phyloP scores from a whole-genome alignment of 2,797 vertebrate species.

The Sylvilagus floridanus region DNA sequence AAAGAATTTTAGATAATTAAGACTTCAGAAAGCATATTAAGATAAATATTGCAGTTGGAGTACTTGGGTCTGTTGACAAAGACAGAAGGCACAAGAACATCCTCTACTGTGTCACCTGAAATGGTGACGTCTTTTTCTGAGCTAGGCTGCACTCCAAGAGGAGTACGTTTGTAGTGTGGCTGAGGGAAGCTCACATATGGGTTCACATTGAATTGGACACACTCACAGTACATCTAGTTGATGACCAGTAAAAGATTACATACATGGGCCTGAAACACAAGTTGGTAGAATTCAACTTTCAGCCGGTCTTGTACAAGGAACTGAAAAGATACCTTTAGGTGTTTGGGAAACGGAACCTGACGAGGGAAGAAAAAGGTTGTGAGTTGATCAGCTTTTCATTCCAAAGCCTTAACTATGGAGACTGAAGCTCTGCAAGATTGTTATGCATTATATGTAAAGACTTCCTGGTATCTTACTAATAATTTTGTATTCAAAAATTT shows the following conservation, averaged over 20 bases:
- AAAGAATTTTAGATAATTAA: background rate
- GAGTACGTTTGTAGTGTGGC: background rate
- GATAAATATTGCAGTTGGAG: background rate
- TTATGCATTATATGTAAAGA: background rate
- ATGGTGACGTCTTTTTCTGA: background rate
- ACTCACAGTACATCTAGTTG: background rate
- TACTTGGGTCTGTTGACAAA: background rate
- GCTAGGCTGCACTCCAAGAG: too few species aligned
- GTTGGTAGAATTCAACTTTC: fast-evolving
- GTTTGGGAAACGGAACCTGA: background rate
- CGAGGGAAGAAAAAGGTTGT: background rate
- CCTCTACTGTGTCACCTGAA: background rate
- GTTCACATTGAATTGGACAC: background rate
- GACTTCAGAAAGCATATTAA: background rate
- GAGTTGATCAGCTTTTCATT: background rate
- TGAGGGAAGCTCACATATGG: background rate
- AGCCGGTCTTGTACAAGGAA: too few species aligned
- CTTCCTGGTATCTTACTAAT: background rate
- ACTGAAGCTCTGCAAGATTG: background rate
- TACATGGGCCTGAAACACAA: background rate
- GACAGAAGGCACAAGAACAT: background rate
- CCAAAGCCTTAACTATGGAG: background rate
- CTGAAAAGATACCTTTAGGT: background rate
- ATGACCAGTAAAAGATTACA: too few species aligned
- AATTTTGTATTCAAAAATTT: background rate